Base-by-base conservation (phyloP, 2,888 invertebrate species). In the Alcis repandata region DNA sequence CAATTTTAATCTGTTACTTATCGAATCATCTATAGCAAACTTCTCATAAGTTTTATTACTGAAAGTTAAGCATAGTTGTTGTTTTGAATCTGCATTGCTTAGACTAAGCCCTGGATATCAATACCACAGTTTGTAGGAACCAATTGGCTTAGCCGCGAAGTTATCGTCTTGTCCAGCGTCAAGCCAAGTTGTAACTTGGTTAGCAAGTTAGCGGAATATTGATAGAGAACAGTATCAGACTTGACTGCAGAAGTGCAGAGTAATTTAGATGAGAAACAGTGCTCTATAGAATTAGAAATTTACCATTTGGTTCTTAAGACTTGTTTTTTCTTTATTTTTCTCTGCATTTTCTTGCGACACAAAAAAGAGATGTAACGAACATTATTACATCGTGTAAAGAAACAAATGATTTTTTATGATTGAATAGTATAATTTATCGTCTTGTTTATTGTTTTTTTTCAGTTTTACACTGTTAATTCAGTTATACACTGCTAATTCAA, bases 171-270 rank as follows among this genome's bases (percentile, higher is more conserved):
- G 51, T 52, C 38, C 38, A 38, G 20, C 4, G 41, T 15, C 15
- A 3, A 33, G 19, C 38, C 17, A 49, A 59, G 19, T 41, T 49
- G 27, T 49, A 59, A 49, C 59, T 38, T 49, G 27, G 49, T 49
- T 59, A 41, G 13, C n/a, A 49, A 49, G 40, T 27, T 40, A 43
- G 43, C 48, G 27, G 43, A 15, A 22, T 59, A 59, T 49, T 6
- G 27, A 27, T 27, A 27, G 27, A 2, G 27, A 2, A 6, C 3
- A 27, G 15, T 27, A 22, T 22, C 11, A 20, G 8, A 46, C 22
- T 27, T 36, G 20, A 46, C 48, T 32, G 19, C 32, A 32, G 36
- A 13, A 46, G 40, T 32, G 19, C 32, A 32, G 36, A 13, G 33
- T 33, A 36, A 51, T 51, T n/a, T 51, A 36, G 33, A 4, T 27